Conservation (phyloP, 1,140 invertebrate species). For the Parapsyche elsis region DNA sequence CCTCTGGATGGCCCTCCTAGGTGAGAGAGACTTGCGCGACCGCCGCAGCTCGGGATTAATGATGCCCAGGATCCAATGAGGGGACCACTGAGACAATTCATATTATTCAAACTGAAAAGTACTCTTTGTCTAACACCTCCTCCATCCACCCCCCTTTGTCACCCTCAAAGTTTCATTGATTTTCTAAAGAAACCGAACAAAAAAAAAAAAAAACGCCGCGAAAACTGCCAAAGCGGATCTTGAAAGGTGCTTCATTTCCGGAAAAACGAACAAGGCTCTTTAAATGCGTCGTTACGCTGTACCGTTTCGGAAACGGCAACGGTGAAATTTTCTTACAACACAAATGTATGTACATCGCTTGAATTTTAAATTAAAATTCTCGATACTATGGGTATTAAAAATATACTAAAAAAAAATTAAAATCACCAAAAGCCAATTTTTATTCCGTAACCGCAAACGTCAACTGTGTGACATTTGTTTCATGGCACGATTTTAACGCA, state of each 20-base stretch:
- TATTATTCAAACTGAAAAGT: constrained; percentile 54
- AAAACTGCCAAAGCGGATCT: constrained; percentile 5
- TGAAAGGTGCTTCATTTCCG: constrained; percentile 24
- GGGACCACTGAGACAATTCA: constrained; percentile 54
- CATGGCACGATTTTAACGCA: too few species aligned
- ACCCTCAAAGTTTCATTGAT: constrained; percentile 27
- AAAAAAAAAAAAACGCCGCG: neutral
- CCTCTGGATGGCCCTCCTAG: constrained; percentile 49
- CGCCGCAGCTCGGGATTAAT: constrained; percentile 53
- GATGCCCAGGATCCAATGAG: constrained; percentile 54
- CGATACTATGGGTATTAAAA: too few species aligned
- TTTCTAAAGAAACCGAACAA: neutral
- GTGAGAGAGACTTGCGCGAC: constrained; percentile 37
- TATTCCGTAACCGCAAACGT: too few species aligned
- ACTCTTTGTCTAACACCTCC: constrained; percentile 17
- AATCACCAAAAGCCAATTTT: too few species aligned
- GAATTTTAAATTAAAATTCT: too few species aligned
- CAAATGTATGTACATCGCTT: too few species aligned
- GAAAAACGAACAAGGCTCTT: neutral
- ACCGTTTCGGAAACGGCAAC: too few species aligned
- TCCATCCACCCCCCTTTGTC: neutral
- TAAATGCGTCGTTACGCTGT: constrained; percentile 18
- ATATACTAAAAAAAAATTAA: too few species aligned
- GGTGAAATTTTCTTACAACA: too few species aligned
- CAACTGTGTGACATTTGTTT: too few species aligned